These are phyloP conservation scores for Enoplosus armatus DNA, from an alignment of 2,797 vertebrate species.

Conservation along the genomic window DNA sequence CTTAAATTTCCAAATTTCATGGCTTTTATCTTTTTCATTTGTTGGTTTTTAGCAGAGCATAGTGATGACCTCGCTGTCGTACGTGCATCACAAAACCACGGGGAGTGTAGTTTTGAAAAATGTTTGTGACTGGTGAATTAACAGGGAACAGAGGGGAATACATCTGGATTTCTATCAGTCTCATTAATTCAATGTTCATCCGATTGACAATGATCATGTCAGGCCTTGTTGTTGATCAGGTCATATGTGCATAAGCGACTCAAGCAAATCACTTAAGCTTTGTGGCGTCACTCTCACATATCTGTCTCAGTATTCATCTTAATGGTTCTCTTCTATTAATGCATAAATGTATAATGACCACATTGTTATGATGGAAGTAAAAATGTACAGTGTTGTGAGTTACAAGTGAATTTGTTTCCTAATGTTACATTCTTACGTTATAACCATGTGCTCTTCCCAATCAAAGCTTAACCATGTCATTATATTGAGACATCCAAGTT, in stretches of 20 bases:
- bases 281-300: background rate
- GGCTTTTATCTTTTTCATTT: no score
- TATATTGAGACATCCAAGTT: background rate
- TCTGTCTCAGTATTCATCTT: background rate
- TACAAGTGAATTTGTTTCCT: background rate
- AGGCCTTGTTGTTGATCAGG: constrained; percentile 5
- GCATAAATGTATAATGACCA: background rate
- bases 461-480: background rate
- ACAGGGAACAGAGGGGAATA: background rate
- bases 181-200: constrained; percentile 15
- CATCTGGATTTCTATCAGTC: background rate
- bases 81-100: background rate
- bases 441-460: no score
- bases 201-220: constrained; percentile 3
- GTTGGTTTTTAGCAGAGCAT: no score
- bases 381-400: background rate
- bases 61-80: background rate
- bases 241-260: background rate
- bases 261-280: background rate
- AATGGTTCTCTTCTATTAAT: background rate
- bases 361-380: background rate
- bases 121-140: background rate
- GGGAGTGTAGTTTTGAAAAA: background rate
- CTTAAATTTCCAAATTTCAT: no score
- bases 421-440: background rate